Percentiles rank a stretch among this genome's conserved stretches.
phyloP scores from a whole-genome alignment of 2,888 invertebrate genomes.

The Euplexia lucipara region DNA sequence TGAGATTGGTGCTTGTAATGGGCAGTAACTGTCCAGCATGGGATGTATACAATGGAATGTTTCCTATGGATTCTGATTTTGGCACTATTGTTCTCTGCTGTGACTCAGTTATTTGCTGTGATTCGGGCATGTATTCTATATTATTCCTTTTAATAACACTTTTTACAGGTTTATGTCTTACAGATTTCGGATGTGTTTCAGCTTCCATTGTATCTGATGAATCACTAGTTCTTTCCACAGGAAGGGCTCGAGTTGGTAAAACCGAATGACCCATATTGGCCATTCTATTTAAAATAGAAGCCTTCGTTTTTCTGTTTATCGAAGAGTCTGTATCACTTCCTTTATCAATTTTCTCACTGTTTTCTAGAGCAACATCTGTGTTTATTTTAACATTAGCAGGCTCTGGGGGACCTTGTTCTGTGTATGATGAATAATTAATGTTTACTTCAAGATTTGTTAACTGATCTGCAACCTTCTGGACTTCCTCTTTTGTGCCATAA shows the following conservation, averaged over 20 bases:
- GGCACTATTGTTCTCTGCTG: conserved; percentile 60
- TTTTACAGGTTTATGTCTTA: conserved; percentile 78
- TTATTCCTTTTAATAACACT: conserved; percentile 67
- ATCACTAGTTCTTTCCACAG: conserved; percentile 76
- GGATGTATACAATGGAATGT: conserved; percentile 60
- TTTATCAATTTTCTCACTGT: conserved; percentile 60
- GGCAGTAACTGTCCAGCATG: conserved; percentile 75
- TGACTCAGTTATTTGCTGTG: conserved; percentile 64
- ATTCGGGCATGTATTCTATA: conserved; percentile 66
- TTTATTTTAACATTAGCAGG: conserved; percentile 50
- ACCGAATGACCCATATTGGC: conserved; percentile 87
- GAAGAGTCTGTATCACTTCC: conserved; percentile 84
- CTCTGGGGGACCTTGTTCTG: conserved; percentile 64
- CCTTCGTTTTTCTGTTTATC: conserved; percentile 80
- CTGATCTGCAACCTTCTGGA: conserved; percentile 73
- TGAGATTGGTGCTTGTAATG: conserved; percentile 67
- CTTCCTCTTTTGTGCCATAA: conserved; percentile 75
- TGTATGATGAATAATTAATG: conserved; percentile 67
- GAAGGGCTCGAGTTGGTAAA: conserved; percentile 72
- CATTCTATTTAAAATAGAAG: conserved; percentile 84
- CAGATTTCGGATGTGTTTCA: conserved; percentile 68
- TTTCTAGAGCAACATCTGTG: conserved; percentile 6
- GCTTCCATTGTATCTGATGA: conserved; percentile 81
- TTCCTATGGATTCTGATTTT: conserved; percentile 60
- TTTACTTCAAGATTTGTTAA: conserved; percentile 72